Evolutionary conservation across 2,888 invertebrate genomes (phyloP).

Genomic region (Drosophila dives): DNA sequence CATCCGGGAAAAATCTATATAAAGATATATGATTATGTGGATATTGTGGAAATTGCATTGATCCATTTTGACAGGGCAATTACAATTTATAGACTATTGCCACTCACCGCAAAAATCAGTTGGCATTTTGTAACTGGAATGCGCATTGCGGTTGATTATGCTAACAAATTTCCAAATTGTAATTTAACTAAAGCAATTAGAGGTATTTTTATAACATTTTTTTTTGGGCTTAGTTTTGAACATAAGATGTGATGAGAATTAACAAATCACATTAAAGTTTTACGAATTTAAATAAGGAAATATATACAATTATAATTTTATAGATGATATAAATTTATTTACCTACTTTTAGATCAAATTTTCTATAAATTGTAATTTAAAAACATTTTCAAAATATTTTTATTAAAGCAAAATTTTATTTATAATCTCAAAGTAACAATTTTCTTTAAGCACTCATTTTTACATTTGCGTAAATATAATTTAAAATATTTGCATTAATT

Average conservation of each 20-base stretch:
- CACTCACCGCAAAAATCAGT: conserved; percentile 58
- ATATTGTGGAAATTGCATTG: conserved; percentile 17
- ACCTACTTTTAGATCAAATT: too few species aligned
- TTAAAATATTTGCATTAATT: neutral
- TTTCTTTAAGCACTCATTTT: neutral
- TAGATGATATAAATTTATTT: too few species aligned
- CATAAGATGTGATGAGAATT: neutral
- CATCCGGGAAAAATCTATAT: neutral
- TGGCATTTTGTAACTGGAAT: conserved; percentile 43
- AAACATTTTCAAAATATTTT: neutral
- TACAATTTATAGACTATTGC: conserved; percentile 67
- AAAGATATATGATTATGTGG: neutral
- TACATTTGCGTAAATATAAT: neutral
- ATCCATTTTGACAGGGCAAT: conserved; percentile 74
- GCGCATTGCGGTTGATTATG: conserved; percentile 17
- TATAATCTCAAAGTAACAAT: neutral
- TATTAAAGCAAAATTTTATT: neutral
- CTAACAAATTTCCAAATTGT: neutral
- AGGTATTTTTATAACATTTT: neutral
- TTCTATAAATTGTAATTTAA: neutral
- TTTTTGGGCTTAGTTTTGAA: neutral
- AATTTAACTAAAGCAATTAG: conserved; percentile 1
- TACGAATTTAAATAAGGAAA: too few species aligned
- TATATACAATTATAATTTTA: too few species aligned
- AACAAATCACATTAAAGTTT: too few species aligned